phyloP scores from a whole-genome alignment of 2,113 vertebrate species.

The Daboia siamensis region DNA sequence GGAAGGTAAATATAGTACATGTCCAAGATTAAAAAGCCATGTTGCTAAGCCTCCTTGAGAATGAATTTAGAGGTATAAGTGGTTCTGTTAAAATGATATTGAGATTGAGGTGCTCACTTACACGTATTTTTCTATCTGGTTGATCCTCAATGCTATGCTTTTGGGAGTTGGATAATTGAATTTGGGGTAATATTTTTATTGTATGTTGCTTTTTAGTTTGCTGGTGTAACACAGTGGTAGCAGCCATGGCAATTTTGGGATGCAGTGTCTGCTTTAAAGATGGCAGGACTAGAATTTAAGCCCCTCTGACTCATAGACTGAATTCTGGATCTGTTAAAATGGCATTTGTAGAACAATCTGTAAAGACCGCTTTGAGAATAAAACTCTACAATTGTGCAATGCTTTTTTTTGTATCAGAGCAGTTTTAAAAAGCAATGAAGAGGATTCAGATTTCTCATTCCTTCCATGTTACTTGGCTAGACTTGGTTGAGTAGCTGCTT shows the following conservation, averaged over 20 bases:
- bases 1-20: slow-evolving; percentile 73
- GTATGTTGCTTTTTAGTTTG: not conserved
- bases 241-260: not conserved
- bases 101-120: not conserved
- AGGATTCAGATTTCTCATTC: not conserved
- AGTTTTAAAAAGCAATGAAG: not conserved
- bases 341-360: not conserved
- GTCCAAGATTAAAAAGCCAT: not conserved
- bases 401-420: not conserved
- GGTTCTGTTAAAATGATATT: not conserved
- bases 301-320: not conserved
- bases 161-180: not conserved
- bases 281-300: not conserved
- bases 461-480: not conserved
- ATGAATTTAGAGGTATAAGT: not conserved
- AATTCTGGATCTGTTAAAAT: not conserved
- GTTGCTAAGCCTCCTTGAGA: not conserved
- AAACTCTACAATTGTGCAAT: too few relatives aligned
- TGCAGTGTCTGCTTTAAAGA: not conserved
- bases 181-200: not conserved
- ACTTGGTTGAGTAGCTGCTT: not conserved
- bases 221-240: not conserved
- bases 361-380: not conserved
- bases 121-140: not conserved
- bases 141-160: not conserved